These are phyloP conservation scores for Willisornis vidua DNA, from an alignment of 2,113 vertebrate species.

Conservation along the genomic window DNA sequence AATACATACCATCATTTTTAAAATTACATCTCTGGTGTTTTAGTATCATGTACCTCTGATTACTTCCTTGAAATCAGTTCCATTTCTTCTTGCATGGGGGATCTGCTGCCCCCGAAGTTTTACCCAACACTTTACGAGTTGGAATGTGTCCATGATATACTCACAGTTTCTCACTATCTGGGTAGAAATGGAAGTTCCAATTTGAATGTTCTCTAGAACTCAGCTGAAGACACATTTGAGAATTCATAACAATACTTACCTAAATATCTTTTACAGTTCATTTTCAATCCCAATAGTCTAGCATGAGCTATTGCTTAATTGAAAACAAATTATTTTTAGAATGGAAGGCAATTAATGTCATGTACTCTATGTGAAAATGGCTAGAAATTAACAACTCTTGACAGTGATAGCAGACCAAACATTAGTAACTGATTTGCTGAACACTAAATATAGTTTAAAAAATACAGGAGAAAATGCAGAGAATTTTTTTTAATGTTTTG, in stretches of 20 bases:
- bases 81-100: neutral
- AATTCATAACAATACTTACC: neutral
- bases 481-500: neutral
- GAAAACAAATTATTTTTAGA: neutral
- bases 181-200: neutral
- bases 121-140: neutral
- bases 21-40: neutral
- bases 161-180: neutral
- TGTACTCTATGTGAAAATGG: neutral
- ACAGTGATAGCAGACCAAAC: neutral
- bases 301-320: neutral
- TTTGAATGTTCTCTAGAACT: neutral
- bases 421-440: neutral
- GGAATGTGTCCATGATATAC: no score
- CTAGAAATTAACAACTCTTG: neutral
- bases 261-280: neutral
- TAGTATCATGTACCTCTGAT: neutral
- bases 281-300: neutral
- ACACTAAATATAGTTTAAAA: neutral
- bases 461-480: neutral
- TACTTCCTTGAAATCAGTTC: neutral
- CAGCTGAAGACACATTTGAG: neutral
- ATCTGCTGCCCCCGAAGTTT: neutral
- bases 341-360: neutral
- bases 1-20: neutral